A percentile compares a stretch with the other conserved stretches of the same genome.
These are phyloP conservation scores for Choristoneura fumiferana DNA, from an alignment of 1,140 invertebrate species.

Conservation along the genomic window DNA sequence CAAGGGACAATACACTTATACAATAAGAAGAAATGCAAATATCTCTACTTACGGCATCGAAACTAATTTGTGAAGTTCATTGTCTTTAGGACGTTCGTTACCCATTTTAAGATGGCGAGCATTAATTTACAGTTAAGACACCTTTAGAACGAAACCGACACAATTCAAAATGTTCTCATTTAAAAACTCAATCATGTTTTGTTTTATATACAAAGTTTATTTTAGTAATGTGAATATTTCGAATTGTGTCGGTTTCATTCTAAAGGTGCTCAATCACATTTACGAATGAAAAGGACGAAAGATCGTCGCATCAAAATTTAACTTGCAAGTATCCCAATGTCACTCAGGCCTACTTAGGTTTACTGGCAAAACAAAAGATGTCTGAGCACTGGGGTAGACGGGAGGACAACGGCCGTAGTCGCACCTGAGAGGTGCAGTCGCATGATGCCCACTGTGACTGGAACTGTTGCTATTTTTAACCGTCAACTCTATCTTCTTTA, in stretches of 20 bases:
- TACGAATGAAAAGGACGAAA: conserved; percentile 11
- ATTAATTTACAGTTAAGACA: conserved; percentile 8
- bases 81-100: conserved; percentile 20
- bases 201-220: too few relatives aligned
- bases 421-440: conserved; percentile 70
- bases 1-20: conserved; percentile 14
- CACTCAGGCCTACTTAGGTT: conserved; percentile 13
- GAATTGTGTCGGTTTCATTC: too few relatives aligned
- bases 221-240: too few relatives aligned
- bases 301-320: conserved; percentile 1
- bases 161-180: too few relatives aligned
- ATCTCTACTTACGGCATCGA: conserved; percentile 2
- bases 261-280: conserved; percentile 3
- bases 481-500: conserved; percentile 75
- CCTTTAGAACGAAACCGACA: too few relatives aligned
- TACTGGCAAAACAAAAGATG: conserved; percentile 17
- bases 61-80: conserved; percentile 21
- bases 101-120: conserved; percentile 15
- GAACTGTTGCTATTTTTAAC: conserved; percentile 75
- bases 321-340: conserved; percentile 3
- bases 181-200: too few relatives aligned
- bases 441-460: conserved; percentile 58
- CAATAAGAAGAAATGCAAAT: conserved; percentile 12
- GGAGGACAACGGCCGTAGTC: conserved; percentile 54
- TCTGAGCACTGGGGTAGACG: conserved; percentile 18